Evolutionary conservation across 2,888 invertebrate species (phyloP).

Genomic region (Acanthosepion esculentum): DNA sequence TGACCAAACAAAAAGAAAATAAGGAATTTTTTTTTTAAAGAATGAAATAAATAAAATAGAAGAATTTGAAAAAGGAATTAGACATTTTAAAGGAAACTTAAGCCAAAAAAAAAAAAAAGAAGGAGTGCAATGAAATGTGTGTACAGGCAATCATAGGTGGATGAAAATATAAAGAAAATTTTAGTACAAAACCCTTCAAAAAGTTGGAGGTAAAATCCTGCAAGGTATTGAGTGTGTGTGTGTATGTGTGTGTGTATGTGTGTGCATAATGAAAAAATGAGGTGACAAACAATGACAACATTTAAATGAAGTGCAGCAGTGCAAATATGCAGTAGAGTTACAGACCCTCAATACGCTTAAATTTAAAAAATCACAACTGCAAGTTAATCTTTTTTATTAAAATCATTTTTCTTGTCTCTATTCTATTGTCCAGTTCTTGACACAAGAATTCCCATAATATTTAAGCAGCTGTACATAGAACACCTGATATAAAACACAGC

Average conservation of each 20-base stretch:
- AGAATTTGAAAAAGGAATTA: neutral
- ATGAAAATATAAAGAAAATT: neutral
- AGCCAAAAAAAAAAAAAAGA: too few relatives aligned
- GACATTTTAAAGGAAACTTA: neutral
- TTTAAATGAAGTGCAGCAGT: neutral
- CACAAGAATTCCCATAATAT: too few relatives aligned
- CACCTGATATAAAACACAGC: too few relatives aligned
- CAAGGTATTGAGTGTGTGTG: neutral
- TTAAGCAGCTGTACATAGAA: too few relatives aligned
- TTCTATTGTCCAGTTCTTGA: too few relatives aligned
- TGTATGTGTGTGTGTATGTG: neutral
- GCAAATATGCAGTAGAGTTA: neutral
- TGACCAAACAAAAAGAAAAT: neutral
- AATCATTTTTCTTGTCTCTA: too few relatives aligned
- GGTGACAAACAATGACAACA: neutral
- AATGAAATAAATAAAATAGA: too few relatives aligned
- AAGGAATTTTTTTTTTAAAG: neutral
- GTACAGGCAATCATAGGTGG: too few relatives aligned
- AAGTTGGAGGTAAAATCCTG: neutral
- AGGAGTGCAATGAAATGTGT: too few relatives aligned
- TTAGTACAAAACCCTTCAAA: neutral
- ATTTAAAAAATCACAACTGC: too few relatives aligned
- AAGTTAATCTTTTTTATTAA: too few relatives aligned
- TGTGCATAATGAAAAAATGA: neutral
- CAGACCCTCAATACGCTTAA: accelerated